Base-by-base conservation (phyloP, 1,140 invertebrate species). In the Melitaea cinxia region DNA sequence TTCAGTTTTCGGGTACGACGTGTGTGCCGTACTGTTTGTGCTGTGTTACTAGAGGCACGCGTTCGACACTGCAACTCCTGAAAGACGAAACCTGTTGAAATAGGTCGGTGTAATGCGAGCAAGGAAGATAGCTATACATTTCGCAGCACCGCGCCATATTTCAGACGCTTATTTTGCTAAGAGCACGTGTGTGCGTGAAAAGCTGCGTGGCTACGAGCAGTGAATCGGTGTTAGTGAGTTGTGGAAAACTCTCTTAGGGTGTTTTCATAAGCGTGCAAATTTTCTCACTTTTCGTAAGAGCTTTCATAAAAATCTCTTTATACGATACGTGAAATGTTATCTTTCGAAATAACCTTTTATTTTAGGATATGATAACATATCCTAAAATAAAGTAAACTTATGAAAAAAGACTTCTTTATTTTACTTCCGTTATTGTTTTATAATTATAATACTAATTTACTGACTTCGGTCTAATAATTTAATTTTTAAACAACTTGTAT, bases 81-180 rank as follows among this genome's bases (percentile, higher is more conserved):
- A 90, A 90, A 90, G 78, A 82, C 85, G 85, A 89, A 90, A 90
- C 88, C 88, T 90, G 88, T 90, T 90, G 88, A 90, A 90, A 88
- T 89, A 75, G 85, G 81, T 87, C 79, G 70, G 82, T 69, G 67
- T 72, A 73, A 77, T 75, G 79, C 52, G 86, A 55, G 77, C 69
- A 80, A 90, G 72, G 49, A 82, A 73, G 85, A 90, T 63, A 66
- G 17, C 49, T 21, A 2, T 30, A 70, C 21, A 19, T 74, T 69
- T 69, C 62, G 14, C 69, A 49, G 42, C 45, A 26, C 50, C 73
- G 75, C 63, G 19, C 47, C 62, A 62, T 81, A 58, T 85, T 88
- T 88, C 85, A 85, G 85, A 66, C 79, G 85, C 82, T 87, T 88
- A 87, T 87, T 90, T 88, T 82, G 78, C 77, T 80, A 73, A 55